Base-by-base conservation (phyloP, 2,888 invertebrate species). In the Leptinotarsa rubiginosa region DNA sequence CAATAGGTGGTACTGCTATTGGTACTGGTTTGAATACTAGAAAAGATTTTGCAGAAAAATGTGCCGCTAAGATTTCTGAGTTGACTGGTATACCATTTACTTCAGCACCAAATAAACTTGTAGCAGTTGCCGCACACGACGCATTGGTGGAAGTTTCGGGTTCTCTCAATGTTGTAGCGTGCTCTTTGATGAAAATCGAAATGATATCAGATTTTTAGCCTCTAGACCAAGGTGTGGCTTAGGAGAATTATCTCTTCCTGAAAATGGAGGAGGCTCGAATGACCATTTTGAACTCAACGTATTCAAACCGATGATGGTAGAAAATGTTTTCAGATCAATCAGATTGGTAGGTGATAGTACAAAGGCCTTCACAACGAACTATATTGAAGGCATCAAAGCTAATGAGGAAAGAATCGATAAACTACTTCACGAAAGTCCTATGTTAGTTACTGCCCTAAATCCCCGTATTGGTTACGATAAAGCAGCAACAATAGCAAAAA, bases 251-350 rank as follows among this genome's bases (percentile, higher is more conserved):
- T 91, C 92, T 77, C 91, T 99, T 81, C 99, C 99, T 0, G 99
- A 98, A 89, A 99, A 99, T 87, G 99, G 99, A 47, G 98, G 97
- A 54, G 98, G 97, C 56, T 93, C 96, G 82, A 97, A 96, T 86
- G 99, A 99, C 1, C 99, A 99, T 88, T 99, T 99, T 87, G 98
- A 99, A 88, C 91, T 99, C 56, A 99, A 99, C 88, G 99, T 99
- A 2, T 99, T 98, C 90, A 99, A 98, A 87, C 97, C 99, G 0
- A 91, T 99, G 91, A 98, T 99, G 79, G 97, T 97, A 0, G 92
- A 96, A 41, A 98, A 98, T 88, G 96, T 97, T 18, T 89, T 98
- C 70, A 91, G 96, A 72, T 97, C 99, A 12, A 94, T 96, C 52
- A 91, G 96, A 67, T 91, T 99, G 22, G 88, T 99, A 0, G 94